A percentile compares a stretch with the other conserved stretches of the same genome.
phyloP scores from a whole-genome alignment of 2,113 vertebrate species.

The Mesitornis unicolor region DNA sequence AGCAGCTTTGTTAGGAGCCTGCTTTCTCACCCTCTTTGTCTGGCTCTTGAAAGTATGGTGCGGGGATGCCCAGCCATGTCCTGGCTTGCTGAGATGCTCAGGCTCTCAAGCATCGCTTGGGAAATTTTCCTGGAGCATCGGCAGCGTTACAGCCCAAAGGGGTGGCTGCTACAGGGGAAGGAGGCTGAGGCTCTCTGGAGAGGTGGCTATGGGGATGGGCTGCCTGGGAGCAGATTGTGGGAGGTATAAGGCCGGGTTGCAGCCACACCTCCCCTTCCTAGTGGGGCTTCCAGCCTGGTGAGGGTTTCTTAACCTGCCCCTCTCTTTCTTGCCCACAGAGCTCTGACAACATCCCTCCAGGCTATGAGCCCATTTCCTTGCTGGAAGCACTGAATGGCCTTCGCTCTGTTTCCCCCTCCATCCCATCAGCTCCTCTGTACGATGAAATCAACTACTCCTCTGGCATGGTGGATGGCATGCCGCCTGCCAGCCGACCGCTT shows the following conservation, averaged over 20 bases:
- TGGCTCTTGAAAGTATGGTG: neutral
- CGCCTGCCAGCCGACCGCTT: slow-evolving; percentile 73
- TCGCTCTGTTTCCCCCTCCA: slow-evolving; percentile 81
- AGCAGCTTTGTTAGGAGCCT: neutral
- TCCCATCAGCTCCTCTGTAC: slow-evolving; percentile 90
- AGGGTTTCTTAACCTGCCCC: neutral
- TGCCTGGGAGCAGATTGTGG: neutral
- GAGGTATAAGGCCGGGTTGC: neutral
- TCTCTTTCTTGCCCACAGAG: slow-evolving; percentile 64
- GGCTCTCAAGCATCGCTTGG: neutral
- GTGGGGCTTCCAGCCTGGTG: neutral
- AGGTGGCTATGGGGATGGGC: neutral
- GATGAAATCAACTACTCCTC: slow-evolving; percentile 93
- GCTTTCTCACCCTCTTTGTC: neutral
- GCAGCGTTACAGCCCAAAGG: neutral
- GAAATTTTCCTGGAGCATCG: neutral
- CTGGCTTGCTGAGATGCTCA: neutral
- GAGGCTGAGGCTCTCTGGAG: neutral
- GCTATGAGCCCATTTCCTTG: slow-evolving; percentile 96
- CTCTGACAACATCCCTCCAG: slow-evolving; percentile 90
- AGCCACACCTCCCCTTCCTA: neutral
- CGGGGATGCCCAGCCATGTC: neutral
- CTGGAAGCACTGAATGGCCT: slow-evolving; percentile 94
- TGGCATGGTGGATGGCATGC: slow-evolving; percentile 77
- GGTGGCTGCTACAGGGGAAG: neutral